These are phyloP conservation scores for Apostichopus leukothele DNA, from an alignment of 53 echinoderm and acorn worm species.

Conservation along the genomic window DNA sequence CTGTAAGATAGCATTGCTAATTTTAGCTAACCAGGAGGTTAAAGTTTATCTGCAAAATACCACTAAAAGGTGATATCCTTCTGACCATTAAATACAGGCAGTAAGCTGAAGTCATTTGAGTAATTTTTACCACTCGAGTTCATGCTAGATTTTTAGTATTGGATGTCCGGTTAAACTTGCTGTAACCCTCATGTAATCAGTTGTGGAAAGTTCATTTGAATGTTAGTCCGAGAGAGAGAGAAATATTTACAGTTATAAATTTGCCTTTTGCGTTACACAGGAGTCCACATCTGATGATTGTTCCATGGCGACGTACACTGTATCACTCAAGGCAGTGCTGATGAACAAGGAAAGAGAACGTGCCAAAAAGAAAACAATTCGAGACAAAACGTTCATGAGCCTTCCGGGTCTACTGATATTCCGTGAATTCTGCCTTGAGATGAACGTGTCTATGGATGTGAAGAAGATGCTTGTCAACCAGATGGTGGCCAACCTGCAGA, in stretches of 20 bases:
- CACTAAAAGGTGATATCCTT: too few relatives aligned
- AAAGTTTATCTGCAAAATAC: too few relatives aligned
- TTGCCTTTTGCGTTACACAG: not conserved
- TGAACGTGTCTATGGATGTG: slow-evolving; percentile 26
- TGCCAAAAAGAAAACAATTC: not conserved
- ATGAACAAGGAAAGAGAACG: not conserved
- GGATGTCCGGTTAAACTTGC: too few relatives aligned
- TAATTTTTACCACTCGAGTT: too few relatives aligned
- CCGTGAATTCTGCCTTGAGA: slow-evolving; percentile 28
- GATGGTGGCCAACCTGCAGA: slow-evolving; percentile 31
- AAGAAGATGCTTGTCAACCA: slow-evolving; percentile 20
- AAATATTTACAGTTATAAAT: not conserved
- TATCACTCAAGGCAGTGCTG: not conserved
- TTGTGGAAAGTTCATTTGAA: too few relatives aligned
- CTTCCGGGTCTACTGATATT: slow-evolving; percentile 30
- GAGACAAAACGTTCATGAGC: not conserved
- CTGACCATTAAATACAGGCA: too few relatives aligned
- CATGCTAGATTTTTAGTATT: too few relatives aligned
- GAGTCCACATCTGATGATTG: not conserved
- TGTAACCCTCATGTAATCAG: too few relatives aligned
- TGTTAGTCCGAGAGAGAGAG: too few relatives aligned
- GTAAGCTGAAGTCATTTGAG: too few relatives aligned
- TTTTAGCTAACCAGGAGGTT: too few relatives aligned
- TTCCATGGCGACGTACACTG: not conserved
- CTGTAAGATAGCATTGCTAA: too few relatives aligned